These are phyloP conservation scores for Andrena hattorfiana DNA, from an alignment of 2,888 invertebrate species.

Conservation along the genomic window DNA sequence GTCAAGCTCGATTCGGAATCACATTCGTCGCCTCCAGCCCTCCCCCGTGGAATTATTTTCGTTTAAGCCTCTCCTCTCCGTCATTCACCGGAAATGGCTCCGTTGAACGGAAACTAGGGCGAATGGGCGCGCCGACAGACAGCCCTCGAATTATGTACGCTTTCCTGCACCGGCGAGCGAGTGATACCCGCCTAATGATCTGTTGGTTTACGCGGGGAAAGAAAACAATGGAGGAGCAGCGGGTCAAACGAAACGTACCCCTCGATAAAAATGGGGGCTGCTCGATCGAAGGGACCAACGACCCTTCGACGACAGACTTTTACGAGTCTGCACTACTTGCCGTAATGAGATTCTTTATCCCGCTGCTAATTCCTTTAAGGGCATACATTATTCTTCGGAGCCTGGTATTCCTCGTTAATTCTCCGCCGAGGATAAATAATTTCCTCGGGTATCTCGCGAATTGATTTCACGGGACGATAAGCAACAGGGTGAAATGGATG, in stretches of 20 bases:
- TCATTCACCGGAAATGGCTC: conserved; percentile 23
- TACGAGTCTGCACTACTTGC: not conserved
- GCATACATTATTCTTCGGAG: not conserved
- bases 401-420: no score
- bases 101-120: conserved; percentile 25
- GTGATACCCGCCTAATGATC: conserved; percentile 64
- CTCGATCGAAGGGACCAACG: conserved; percentile 6
- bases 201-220: conserved; percentile 43
- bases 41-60: conserved; percentile 15
- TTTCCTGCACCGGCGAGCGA: conserved; percentile 55
- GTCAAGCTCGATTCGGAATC: not conserved
- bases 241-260: not conserved
- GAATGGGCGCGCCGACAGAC: conserved; percentile 20
- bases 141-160: conserved; percentile 51
- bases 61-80: conserved; percentile 18
- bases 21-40: not conserved
- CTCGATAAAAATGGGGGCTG: not conserved
- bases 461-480: no score
- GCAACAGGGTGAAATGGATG: no score
- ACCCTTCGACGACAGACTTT: conserved; percentile 4
- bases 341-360: conserved; percentile 12
- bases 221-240: conserved; percentile 1
- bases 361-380: not conserved
- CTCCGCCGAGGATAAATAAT: no score
- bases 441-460: no score